These are phyloP conservation scores for Trachurus trachurus DNA, from an alignment of 2,797 vertebrate genomes.

Conservation along the genomic window DNA sequence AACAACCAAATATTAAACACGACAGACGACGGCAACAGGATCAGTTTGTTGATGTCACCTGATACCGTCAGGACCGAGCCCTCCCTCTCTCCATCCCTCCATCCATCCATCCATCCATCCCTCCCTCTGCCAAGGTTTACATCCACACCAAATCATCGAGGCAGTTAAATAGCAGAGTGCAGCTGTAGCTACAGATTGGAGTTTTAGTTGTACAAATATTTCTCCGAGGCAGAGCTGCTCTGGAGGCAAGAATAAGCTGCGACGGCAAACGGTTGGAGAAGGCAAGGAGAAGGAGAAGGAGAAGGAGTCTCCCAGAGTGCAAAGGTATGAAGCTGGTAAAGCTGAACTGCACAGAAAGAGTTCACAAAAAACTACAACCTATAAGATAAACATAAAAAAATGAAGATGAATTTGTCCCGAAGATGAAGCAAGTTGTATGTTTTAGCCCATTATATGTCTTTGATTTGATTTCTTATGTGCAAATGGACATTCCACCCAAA, in stretches of 20 bases:
- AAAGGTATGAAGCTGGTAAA: background rate
- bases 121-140: slow-evolving; percentile 43
- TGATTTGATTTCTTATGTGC: too few species aligned
- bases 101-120: too few species aligned
- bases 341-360: background rate
- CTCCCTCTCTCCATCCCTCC: background rate
- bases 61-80: slow-evolving; percentile 67
- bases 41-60: slow-evolving; percentile 64
- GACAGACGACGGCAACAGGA: slow-evolving; percentile 72
- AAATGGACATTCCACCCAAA: too few species aligned
- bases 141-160: slow-evolving; percentile 63
- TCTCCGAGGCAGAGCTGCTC: slow-evolving; percentile 46
- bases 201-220: slow-evolving; percentile 70
- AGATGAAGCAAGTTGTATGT: too few species aligned
- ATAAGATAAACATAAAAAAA: too few species aligned
- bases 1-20: slow-evolving; percentile 80
- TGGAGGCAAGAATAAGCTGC: slow-evolving; percentile 40
- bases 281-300: too few species aligned
- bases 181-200: slow-evolving; percentile 79
- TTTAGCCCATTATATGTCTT: too few species aligned
- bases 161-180: slow-evolving; percentile 71
- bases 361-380: background rate
- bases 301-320: background rate
- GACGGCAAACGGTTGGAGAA: slow-evolving; percentile 14
- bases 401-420: too few species aligned